phyloP scores from a whole-genome alignment of 2,888 invertebrate species.

The Diplazon laetatorius region DNA sequence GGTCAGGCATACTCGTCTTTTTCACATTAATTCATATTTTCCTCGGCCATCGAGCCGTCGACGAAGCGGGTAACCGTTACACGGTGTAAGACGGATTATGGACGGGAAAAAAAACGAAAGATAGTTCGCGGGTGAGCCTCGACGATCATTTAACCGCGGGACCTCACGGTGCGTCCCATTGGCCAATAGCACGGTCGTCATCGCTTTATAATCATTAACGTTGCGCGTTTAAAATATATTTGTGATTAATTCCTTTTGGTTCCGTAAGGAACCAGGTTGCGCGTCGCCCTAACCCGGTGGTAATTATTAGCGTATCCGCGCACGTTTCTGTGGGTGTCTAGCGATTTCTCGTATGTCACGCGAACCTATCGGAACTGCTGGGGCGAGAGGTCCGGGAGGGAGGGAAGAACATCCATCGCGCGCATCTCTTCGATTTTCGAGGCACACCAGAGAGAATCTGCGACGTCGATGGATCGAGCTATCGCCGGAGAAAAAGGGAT shows the following conservation, averaged over 20 bases:
- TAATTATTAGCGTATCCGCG: not conserved
- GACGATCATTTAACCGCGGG: not conserved
- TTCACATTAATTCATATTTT: not conserved
- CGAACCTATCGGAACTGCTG: slow-evolving; percentile 2
- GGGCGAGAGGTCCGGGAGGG: not conserved
- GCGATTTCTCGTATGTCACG: not conserved
- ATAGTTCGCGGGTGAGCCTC: slow-evolving; percentile 9
- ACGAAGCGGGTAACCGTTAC: not conserved
- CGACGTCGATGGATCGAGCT: slow-evolving; percentile 23
- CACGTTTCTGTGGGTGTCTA: not conserved
- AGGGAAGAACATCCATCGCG: not conserved
- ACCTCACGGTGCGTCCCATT: slow-evolving; percentile 2
- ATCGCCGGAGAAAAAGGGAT: slow-evolving; percentile 1
- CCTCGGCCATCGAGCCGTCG: not conserved
- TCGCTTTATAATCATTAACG: slow-evolving; percentile 62
- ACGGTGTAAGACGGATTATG: not conserved
- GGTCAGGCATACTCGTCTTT: slow-evolving; percentile 5
- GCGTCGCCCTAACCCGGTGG: slow-evolving; percentile 1
- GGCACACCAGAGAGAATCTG: slow-evolving; percentile 23
- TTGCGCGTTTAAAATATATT: too few relatives aligned
- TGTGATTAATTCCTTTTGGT: too few relatives aligned
- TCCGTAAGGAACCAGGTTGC: not conserved
- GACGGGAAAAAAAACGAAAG: not conserved
- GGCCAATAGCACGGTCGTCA: slow-evolving; percentile 40
- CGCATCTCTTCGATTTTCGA: slow-evolving; percentile 39